Evolutionary conservation across 2,797 vertebrate genomes (phyloP).

Genomic region (Hemitrygon akajei): DNA sequence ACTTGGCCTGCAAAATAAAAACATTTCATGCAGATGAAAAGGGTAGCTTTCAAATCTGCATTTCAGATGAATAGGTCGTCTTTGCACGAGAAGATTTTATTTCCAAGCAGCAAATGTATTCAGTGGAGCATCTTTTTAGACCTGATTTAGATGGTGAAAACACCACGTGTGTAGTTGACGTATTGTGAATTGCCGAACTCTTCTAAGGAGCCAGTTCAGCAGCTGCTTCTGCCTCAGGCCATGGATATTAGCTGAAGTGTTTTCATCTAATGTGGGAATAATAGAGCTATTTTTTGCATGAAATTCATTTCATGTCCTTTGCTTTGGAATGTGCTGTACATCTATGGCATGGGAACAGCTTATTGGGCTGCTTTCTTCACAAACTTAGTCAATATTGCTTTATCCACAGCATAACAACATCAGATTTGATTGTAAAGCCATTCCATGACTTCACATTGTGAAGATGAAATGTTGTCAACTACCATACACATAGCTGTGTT

Average conservation of each 20-base stretch:
- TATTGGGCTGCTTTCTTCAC: not conserved
- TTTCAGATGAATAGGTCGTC: not conserved
- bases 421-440: not conserved
- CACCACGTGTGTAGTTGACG: not conserved
- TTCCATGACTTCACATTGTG: not conserved
- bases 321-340: not conserved
- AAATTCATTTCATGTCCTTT: not conserved
- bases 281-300: not conserved
- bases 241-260: not conserved
- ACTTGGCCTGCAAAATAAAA: not conserved
- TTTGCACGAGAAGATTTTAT: not conserved
- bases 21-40: not conserved
- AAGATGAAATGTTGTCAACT: not conserved
- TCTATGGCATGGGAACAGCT: not conserved
- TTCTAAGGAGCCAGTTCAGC: not conserved
- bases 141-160: not conserved
- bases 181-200: not conserved
- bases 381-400: not conserved
- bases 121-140: not conserved
- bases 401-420: not conserved
- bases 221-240: not conserved
- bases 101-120: not conserved
- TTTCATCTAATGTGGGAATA: conserved; percentile 8
- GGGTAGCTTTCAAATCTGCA: not conserved
- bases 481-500: not conserved